phyloP scores from a whole-genome alignment of 2,888 invertebrate species.

The Dascillus cervinus region DNA sequence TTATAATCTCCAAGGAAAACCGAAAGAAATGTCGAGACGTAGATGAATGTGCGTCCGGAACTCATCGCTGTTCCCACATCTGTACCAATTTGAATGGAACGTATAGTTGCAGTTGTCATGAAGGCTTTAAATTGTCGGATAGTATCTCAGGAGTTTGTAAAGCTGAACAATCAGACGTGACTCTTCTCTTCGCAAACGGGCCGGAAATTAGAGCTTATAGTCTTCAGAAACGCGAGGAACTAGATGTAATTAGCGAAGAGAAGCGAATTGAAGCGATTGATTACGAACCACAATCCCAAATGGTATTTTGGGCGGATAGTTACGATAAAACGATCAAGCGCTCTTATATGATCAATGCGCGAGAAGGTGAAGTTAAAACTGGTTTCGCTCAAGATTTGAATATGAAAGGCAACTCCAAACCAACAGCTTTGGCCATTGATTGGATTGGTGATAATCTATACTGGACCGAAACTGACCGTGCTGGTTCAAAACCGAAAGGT shows the following conservation, averaged over 20 bases:
- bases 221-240: slow-evolving; percentile 56
- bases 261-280: slow-evolving; percentile 88
- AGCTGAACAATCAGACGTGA: slow-evolving; percentile 56
- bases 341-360: slow-evolving; percentile 79
- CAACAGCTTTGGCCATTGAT: slow-evolving; percentile 86
- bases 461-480: slow-evolving; percentile 81
- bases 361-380: slow-evolving; percentile 67
- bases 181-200: slow-evolving; percentile 72
- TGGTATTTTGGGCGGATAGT: slow-evolving; percentile 94
- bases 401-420: slow-evolving; percentile 75
- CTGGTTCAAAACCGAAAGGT: slow-evolving; percentile 66
- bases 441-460: slow-evolving; percentile 91
- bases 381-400: slow-evolving; percentile 83
- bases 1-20: slow-evolving; percentile 70
- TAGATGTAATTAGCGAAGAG: slow-evolving; percentile 74
- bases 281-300: slow-evolving; percentile 74
- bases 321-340: slow-evolving; percentile 85
- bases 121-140: slow-evolving; percentile 72
- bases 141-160: slow-evolving; percentile 77
- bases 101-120: slow-evolving; percentile 77
- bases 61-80: slow-evolving; percentile 86
- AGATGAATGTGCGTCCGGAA: slow-evolving; percentile 78
- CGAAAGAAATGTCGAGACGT: slow-evolving; percentile 82
- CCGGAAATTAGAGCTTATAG: slow-evolving; percentile 76
- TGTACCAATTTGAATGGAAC: slow-evolving; percentile 90